Evolutionary conservation across 1,140 invertebrate species (phyloP).

Genomic region (Drosophila jambulina): DNA sequence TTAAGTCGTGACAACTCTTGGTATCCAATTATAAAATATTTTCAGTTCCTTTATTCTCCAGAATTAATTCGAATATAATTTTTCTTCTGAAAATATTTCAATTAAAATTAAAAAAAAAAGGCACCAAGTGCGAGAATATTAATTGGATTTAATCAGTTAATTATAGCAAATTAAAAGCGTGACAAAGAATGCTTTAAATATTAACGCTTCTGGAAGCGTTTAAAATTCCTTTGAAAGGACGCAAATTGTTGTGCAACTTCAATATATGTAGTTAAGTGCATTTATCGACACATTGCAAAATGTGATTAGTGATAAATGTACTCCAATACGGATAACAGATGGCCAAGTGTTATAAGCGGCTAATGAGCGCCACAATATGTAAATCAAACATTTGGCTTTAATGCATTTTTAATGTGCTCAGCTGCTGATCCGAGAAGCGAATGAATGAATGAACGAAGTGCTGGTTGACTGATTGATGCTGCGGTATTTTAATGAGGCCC

Average conservation of each 20-base stretch:
- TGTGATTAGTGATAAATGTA: neutral
- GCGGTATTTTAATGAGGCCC: constrained; percentile 45
- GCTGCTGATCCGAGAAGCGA: constrained; percentile 26
- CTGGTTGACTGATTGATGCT: constrained; percentile 53
- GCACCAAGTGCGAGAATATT: constrained; percentile 7
- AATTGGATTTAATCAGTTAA: constrained; percentile 42
- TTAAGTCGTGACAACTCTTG: neutral
- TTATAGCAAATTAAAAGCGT: constrained; percentile 16
- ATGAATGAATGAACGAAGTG: constrained; percentile 31
- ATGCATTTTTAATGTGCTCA: constrained; percentile 54
- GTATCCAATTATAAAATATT: constrained; percentile 4
- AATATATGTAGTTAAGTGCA: constrained; percentile 9
- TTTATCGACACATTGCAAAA: constrained; percentile 9
- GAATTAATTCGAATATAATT: neutral
- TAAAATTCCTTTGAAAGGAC: neutral
- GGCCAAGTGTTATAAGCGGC: constrained; percentile 25
- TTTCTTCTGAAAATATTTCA: constrained; percentile 15
- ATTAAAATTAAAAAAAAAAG: neutral
- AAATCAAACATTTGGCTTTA: constrained; percentile 63
- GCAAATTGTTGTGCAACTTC: neutral
- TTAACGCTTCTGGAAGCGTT: neutral
- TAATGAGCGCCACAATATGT: constrained; percentile 38
- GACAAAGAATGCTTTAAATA: constrained; percentile 12
- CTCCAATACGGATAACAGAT: neutral
- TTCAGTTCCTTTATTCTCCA: neutral